A percentile compares a stretch with the other conserved stretches of the same genome.
Evolutionary conservation across 2,888 invertebrate genomes (phyloP).

Genomic region (Agonopterix heracliana): DNA sequence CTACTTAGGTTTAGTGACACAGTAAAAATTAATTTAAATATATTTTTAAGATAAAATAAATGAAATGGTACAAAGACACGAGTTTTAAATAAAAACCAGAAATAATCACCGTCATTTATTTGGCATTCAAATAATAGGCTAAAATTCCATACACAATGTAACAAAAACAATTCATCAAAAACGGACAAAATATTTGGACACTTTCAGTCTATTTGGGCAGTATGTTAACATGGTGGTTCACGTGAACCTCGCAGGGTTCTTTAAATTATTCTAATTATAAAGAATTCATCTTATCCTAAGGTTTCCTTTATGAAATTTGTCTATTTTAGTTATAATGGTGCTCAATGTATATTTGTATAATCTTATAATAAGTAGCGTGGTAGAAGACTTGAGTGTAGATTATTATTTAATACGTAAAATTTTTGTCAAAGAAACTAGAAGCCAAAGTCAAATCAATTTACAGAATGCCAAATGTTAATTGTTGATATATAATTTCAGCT

Average conservation of each 20-base stretch:
- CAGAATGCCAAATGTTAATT: slow-evolving; percentile 52
- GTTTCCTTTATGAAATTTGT: background rate
- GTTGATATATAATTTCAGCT: slow-evolving; percentile 35
- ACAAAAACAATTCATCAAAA: slow-evolving; percentile 66
- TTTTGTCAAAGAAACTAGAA: background rate
- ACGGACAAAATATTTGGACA: slow-evolving; percentile 68
- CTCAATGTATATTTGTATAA: too few species aligned
- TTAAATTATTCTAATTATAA: background rate
- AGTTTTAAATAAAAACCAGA: slow-evolving; percentile 1
- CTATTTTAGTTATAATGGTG: too few species aligned
- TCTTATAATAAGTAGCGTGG: too few species aligned
- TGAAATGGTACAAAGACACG: slow-evolving; percentile 9
- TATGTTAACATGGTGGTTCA: slow-evolving; percentile 31
- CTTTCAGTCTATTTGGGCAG: slow-evolving; percentile 71
- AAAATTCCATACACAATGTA: slow-evolving; percentile 64
- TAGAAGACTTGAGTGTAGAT: background rate
- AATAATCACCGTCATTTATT: slow-evolving; percentile 47
- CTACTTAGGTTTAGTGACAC: slow-evolving; percentile 88
- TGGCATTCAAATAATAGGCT: slow-evolving; percentile 72
- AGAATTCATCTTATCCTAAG: background rate
- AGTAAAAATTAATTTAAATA: slow-evolving; percentile 25
- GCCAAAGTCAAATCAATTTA: slow-evolving; percentile 11
- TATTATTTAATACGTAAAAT: background rate
- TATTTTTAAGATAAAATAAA: slow-evolving; percentile 8
- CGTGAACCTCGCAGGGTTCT: background rate